A percentile compares a stretch with the other conserved stretches of the same genome.
Evolutionary conservation across 2,888 invertebrate species (phyloP).

Genomic region (Noctua comes): DNA sequence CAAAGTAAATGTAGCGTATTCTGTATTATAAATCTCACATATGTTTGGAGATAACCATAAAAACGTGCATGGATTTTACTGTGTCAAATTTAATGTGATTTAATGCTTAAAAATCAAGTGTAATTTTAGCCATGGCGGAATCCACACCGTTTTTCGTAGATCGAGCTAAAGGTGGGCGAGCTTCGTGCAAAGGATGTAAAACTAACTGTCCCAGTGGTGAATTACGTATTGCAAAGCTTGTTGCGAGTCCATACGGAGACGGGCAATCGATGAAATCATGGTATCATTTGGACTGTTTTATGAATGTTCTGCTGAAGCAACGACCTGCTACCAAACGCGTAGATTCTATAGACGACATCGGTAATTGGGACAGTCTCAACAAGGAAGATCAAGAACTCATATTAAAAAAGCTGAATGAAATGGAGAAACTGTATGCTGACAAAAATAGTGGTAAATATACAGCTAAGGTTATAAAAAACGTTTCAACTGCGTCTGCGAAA

Average conservation of each 20-base stretch:
- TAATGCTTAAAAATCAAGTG: slow-evolving; percentile 26
- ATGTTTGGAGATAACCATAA: background rate
- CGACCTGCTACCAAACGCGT: slow-evolving; percentile 95
- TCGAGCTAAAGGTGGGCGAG: slow-evolving; percentile 94
- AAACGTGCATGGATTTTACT: background rate
- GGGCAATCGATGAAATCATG: slow-evolving; percentile 95
- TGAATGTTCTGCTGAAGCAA: slow-evolving; percentile 94
- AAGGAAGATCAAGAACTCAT: slow-evolving; percentile 93
- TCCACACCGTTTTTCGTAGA: slow-evolving; percentile 92
- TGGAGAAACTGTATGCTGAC: slow-evolving; percentile 88
- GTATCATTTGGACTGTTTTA: slow-evolving; percentile 95
- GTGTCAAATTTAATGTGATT: slow-evolving; percentile 7
- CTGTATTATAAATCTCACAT: background rate
- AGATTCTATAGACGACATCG: slow-evolving; percentile 94
- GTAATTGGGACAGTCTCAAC: slow-evolving; percentile 93
- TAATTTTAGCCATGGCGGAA: slow-evolving; percentile 63
- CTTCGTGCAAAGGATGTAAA: slow-evolving; percentile 97
- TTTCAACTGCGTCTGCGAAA: slow-evolving; percentile 66
- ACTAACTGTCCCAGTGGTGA: slow-evolving; percentile 93
- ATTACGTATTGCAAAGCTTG: slow-evolving; percentile 94
- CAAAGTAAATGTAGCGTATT: slow-evolving; percentile 14
- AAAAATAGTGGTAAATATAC: slow-evolving; percentile 88
- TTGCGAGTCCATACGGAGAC: slow-evolving; percentile 94
- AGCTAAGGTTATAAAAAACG: slow-evolving; percentile 83
- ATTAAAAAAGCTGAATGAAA: slow-evolving; percentile 91